Conservation (phyloP, 1,140 invertebrate genomes). For the Aleiodes sp. region DNA sequence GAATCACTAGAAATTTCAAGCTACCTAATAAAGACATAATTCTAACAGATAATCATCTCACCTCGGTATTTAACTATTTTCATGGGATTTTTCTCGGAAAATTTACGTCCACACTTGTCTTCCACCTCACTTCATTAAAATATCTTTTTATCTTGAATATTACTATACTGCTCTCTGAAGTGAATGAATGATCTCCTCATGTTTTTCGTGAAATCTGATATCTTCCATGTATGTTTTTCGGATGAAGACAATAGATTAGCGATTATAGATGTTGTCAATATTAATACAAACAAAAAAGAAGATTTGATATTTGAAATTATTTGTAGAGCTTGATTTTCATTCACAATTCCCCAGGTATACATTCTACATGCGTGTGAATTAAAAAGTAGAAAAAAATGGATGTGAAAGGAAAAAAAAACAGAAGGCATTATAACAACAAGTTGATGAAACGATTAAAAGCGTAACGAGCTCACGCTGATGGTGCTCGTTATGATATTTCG, state of each 20-base stretch:
- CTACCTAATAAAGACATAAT: conserved; percentile 62
- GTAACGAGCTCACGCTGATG: conserved; percentile 45
- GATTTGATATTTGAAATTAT: neutral
- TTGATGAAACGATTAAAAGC: conserved; percentile 57
- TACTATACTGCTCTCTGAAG: too few species aligned
- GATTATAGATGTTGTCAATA: too few species aligned
- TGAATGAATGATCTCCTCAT: too few species aligned
- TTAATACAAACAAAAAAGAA: neutral
- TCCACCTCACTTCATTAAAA: neutral
- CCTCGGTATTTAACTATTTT: conserved; percentile 41
- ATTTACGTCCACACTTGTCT: neutral
- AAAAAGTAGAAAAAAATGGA: neutral
- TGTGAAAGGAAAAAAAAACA: neutral
- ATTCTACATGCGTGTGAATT: neutral
- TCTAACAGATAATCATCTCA: conserved; percentile 55
- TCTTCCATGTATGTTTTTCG: too few species aligned
- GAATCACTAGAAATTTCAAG: conserved; percentile 31
- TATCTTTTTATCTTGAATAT: neutral
- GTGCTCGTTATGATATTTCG: conserved; percentile 19
- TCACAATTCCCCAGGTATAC: neutral
- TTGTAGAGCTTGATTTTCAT: neutral
- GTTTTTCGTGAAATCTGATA: too few species aligned
- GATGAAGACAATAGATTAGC: too few species aligned
- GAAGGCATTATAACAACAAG: conserved; percentile 46
- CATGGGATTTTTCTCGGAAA: conserved; percentile 22